Evolutionary conservation across 1,140 invertebrate genomes (phyloP), one percentile per base, ranked within the genome.

Genomic region (Harpegnathos saltator): DNA sequence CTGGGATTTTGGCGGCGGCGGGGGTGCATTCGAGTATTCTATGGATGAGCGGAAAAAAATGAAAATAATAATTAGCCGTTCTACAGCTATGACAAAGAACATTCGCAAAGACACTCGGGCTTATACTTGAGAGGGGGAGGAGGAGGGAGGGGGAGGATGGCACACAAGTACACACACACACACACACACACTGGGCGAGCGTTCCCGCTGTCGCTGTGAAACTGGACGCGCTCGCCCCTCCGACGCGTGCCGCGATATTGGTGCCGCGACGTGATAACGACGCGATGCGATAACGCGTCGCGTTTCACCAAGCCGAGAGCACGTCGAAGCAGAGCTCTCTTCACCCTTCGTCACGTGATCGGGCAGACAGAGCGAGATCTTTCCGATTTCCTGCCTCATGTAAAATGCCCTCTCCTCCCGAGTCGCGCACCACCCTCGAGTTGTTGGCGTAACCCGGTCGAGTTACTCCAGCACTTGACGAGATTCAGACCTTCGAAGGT

Each of bases 401-500:
- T n/a, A n/a, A n/a, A n/a, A n/a, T n/a, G n/a, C n/a, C n/a, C n/a
- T n/a, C n/a, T n/a, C n/a, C n/a, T n/a, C n/a, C n/a, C n/a, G n/a
- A n/a, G n/a, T n/a, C n/a, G n/a, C n/a, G n/a, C n/a, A n/a, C n/a
- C n/a, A n/a, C n/a, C n/a, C n/a, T n/a, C n/a, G n/a, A n/a, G n/a
- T n/a, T n/a, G n/a, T n/a, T n/a, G n/a, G n/a, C n/a, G n/a, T n/a
- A n/a, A n/a, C n/a, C n/a, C n/a, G n/a, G n/a, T n/a, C n/a, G n/a
- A n/a, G n/a, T n/a, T n/a, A n/a, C 5, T 33, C 29, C 5, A 33
- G 5, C 29, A 33, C 1, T 33, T 5, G 50, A 38, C 14, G 59
- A 58, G 24, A 83, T 50, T 84, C 94, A 95, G 96, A 97, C 97
- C 96, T 97, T 97, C 96, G 91, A 97, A 97, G 87, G 96, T 97